These are phyloP conservation scores for Cervus canadensis DNA, from an alignment of 2,113 vertebrate species.

Conservation along the genomic window DNA sequence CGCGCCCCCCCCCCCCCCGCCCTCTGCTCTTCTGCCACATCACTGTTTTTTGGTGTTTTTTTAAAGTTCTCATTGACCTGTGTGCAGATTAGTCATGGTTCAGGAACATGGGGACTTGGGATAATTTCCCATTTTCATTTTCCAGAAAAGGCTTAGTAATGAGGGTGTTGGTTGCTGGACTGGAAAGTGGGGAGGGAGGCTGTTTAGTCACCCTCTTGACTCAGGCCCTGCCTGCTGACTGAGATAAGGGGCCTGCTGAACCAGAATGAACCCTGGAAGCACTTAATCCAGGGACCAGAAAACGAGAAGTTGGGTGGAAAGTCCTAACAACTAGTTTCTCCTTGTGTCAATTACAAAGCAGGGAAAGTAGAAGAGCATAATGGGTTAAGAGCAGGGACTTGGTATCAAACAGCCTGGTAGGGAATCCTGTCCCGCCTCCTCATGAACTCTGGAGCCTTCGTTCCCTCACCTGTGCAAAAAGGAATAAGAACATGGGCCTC, in stretches of 20 bases:
- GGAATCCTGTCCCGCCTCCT: neutral
- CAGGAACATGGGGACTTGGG: neutral
- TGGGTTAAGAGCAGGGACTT: neutral
- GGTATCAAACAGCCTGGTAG: neutral
- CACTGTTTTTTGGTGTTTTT: neutral
- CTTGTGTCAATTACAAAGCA: neutral
- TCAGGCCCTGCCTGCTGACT: neutral
- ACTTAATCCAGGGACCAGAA: neutral
- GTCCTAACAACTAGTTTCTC: neutral
- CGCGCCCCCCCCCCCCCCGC: accelerated
- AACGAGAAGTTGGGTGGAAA: neutral
- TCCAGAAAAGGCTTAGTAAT: neutral
- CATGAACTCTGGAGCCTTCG: neutral
- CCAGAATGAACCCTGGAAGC: neutral
- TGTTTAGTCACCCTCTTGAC: neutral
- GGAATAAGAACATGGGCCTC: neutral
- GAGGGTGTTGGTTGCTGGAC: neutral
- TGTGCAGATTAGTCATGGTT: neutral
- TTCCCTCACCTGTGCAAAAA: neutral
- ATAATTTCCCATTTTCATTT: neutral
- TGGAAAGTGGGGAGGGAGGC: no score
- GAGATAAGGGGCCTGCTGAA: neutral
- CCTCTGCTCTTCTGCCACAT: neutral
- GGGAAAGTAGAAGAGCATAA: neutral
- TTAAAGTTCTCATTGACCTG: neutral